phyloP scores from a whole-genome alignment of 2,888 invertebrate species.

The Heliconius charithonia region DNA sequence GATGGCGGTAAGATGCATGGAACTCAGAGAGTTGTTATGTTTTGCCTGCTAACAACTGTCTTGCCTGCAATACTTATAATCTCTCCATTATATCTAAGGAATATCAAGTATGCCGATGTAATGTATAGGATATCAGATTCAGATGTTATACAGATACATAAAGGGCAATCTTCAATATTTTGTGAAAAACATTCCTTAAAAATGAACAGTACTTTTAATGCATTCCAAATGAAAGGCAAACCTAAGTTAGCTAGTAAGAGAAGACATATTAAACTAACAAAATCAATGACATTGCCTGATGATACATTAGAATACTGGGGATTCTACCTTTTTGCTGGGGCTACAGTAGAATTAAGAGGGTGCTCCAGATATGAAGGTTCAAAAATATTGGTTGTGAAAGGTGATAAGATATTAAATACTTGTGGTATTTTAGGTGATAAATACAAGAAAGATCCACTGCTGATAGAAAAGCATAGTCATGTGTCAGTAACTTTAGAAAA shows the following conservation, averaged over 20 bases:
- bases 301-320: constrained; percentile 95
- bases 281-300: constrained; percentile 92
- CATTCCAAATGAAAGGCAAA: constrained; percentile 88
- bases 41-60: constrained; percentile 90
- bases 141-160: constrained; percentile 91
- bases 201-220: constrained; percentile 89
- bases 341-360: constrained; percentile 89
- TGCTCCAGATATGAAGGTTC: constrained; percentile 92
- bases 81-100: constrained; percentile 90
- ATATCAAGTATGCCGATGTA: constrained; percentile 90
- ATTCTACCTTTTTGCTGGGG: constrained; percentile 91
- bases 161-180: constrained; percentile 92
- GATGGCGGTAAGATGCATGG: constrained; percentile 90
- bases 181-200: constrained; percentile 90
- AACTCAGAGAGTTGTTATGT: constrained; percentile 89
- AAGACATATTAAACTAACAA: constrained; percentile 90
- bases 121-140: constrained; percentile 91
- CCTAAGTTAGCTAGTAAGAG: constrained; percentile 88
- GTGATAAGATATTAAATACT: constrained; percentile 89
- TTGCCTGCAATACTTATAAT: constrained; percentile 90
- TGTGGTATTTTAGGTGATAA: constrained; percentile 89
- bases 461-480: constrained; percentile 84
- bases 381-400: constrained; percentile 91
- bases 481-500: constrained; percentile 76
- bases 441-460: constrained; percentile 85